Evolutionary conservation across 2,113 vertebrate species (phyloP).

Genomic region (Meleagris gallopavo): DNA sequence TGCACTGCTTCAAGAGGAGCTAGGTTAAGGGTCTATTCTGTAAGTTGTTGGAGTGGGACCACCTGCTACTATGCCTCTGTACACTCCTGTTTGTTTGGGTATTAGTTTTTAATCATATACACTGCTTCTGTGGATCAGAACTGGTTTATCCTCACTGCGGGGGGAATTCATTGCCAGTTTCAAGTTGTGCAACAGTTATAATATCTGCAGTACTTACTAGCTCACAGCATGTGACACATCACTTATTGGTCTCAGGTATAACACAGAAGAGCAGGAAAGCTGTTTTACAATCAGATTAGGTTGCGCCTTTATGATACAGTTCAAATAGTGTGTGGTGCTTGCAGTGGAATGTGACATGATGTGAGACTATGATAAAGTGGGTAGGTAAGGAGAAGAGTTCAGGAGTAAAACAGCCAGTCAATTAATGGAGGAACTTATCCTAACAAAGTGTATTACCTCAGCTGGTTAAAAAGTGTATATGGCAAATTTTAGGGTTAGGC

Average conservation of each 20-base stretch:
- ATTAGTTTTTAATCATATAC: background rate
- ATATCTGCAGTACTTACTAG: background rate
- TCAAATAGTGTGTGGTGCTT: background rate
- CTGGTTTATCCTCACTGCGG: background rate
- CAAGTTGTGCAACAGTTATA: background rate
- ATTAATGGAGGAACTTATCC: background rate
- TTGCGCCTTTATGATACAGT: background rate
- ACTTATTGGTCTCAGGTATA: background rate
- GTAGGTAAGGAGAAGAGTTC: background rate
- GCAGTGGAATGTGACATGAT: too few relatives aligned
- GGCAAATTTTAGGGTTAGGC: background rate
- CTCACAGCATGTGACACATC: background rate
- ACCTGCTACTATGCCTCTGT: rapidly evolving
- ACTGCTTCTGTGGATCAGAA: rapidly evolving
- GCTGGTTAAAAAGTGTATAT: background rate
- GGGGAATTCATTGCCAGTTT: background rate
- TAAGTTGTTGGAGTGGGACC: rapidly evolving
- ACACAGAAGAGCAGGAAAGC: background rate
- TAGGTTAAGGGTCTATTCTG: background rate
- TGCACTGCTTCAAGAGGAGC: background rate
- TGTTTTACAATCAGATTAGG: background rate
- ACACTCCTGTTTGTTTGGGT: background rate
- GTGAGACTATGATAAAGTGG: background rate
- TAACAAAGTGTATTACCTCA: background rate
- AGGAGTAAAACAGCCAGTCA: background rate